Base-by-base conservation (phyloP, 2,888 invertebrate genomes). In the Apodemia hepburni region DNA sequence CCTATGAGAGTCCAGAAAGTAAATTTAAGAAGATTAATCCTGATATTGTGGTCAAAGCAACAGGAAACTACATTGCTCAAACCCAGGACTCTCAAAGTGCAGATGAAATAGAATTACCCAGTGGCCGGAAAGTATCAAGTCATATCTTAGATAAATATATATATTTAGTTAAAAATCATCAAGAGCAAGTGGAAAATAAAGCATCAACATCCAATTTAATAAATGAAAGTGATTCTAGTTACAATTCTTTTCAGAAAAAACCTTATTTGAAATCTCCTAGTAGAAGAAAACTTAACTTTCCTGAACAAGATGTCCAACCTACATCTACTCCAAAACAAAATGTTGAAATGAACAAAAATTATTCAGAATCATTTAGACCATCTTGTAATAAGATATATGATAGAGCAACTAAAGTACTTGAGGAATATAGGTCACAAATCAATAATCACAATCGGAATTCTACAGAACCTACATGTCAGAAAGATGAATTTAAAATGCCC, bases 381-480 rank as follows among this genome's bases (percentile, higher is more conserved):
- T 78, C 89, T 0, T 84, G 87, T 45, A 90, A 88, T 65, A 90
- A 91, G 73, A 84, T 90, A 59, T 87, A 85, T 70, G 85, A 90
- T 49, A 70, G 83, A 67, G 89, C 91, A 33, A 81, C 87, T 3
- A 91, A 83, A 76, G 84, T 90, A 6, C 69, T 91, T 42, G 90
- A 90, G 64, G 85, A 91, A 66, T 91, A 90, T 62, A 88, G 85
- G 69, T 76, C 81, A 42, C 85, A 84, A 64, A 78, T 75, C 59
- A 71, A 74, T 59, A 79, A 78, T 58, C 45, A 5, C n/a, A 74
- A 74, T 33, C 82, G 80, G 59, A 76, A 70, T 49, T 79, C 82
- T 18, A 61, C 72, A 22, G 58, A 62, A 8, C 17, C 7, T 17
- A 17, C 17, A 47, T 47, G 47, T 47, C 47, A 47, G 51, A 85